These are phyloP conservation scores for Patella ulyssiponensis DNA, from an alignment of 2,888 invertebrate species.

Conservation along the genomic window DNA sequence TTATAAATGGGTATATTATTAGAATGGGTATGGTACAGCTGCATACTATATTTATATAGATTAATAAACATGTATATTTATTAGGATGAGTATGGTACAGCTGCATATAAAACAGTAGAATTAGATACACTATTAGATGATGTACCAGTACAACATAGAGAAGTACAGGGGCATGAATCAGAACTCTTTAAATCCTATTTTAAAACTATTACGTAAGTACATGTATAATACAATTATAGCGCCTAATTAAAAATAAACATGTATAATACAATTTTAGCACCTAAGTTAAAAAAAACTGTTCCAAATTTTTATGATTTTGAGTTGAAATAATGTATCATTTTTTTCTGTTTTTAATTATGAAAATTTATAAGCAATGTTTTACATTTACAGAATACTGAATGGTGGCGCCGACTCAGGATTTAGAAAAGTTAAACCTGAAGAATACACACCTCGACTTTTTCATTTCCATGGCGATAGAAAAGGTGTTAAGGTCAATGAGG, in stretches of 20 bases:
- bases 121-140: slow-evolving; percentile 70
- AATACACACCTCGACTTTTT: slow-evolving; percentile 66
- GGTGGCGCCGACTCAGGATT: slow-evolving; percentile 71
- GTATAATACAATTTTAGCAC: neutral
- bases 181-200: slow-evolving; percentile 68
- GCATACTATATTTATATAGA: too few relatives aligned
- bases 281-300: too few relatives aligned
- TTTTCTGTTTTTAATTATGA: too few relatives aligned
- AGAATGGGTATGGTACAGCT: too few relatives aligned
- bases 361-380: neutral
- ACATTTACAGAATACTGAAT: slow-evolving; percentile 57
- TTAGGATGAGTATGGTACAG: slow-evolving; percentile 72
- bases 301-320: too few relatives aligned
- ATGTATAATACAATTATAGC: neutral
- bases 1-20: too few relatives aligned
- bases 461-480: slow-evolving; percentile 57
- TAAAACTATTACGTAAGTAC: slow-evolving; percentile 53
- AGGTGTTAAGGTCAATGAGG: slow-evolving; percentile 56
- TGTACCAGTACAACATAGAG: slow-evolving; percentile 70
- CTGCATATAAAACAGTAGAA: slow-evolving; percentile 72
- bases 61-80: slow-evolving; percentile 11
- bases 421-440: slow-evolving; percentile 64
- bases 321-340: too few relatives aligned
- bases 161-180: slow-evolving; percentile 68
- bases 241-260: neutral